These are phyloP conservation scores for Pristionchus exspectatus DNA, from an alignment of 2,888 invertebrate genomes.

Conservation along the genomic window DNA sequence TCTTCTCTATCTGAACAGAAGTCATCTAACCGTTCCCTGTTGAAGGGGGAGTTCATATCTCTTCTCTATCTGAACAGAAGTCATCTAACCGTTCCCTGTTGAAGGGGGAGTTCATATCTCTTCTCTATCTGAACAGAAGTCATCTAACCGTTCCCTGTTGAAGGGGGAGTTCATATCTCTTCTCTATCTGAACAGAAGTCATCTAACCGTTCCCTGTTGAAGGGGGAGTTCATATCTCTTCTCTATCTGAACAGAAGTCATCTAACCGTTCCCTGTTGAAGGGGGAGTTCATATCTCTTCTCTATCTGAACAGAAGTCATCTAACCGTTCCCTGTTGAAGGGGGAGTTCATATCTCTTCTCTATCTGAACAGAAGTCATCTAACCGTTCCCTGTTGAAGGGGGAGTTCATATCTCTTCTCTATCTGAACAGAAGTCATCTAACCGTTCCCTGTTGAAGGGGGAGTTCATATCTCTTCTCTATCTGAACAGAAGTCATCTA, in stretches of 20 bases:
- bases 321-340: constrained; percentile 5
- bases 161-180: too few relatives aligned
- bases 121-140: not conserved
- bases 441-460: constrained; percentile 2
- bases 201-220: not conserved
- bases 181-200: not conserved
- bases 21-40: not conserved
- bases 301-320: not conserved
- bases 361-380: not conserved
- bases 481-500: not conserved
- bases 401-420: constrained; percentile 24
- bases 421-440: not conserved
- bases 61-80: not conserved
- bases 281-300: too few relatives aligned
- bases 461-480: constrained; percentile 28
- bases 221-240: too few relatives aligned
- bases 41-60: too few relatives aligned
- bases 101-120: too few relatives aligned
- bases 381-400: constrained; percentile 9
- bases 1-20: not conserved
- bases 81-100: constrained; percentile 1
- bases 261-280: constrained; percentile 1
- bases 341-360: too few relatives aligned
- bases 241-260: not conserved
- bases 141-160: constrained; percentile 4